These are phyloP conservation scores for Girardia tigrina DNA, from an alignment of 2,888 invertebrate species.

Conservation along the genomic window DNA sequence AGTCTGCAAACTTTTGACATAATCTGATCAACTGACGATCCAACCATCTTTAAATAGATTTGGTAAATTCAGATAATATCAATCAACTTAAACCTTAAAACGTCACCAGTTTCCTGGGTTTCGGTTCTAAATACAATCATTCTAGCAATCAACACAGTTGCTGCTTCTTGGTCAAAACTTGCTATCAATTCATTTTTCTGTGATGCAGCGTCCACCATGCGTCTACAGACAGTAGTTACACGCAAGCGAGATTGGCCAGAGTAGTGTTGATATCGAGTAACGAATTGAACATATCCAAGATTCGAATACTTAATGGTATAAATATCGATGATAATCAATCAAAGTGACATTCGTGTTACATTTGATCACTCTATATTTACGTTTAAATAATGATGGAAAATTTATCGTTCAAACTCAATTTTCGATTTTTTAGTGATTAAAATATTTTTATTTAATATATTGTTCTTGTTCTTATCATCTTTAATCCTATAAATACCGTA, in stretches of 20 bases:
- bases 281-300: constrained; percentile 87
- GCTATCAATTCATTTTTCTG: constrained; percentile 59
- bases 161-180: constrained; percentile 93
- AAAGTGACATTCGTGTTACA: too few relatives aligned
- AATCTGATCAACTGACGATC: constrained; percentile 89
- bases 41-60: constrained; percentile 64
- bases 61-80: background rate
- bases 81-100: constrained; percentile 53
- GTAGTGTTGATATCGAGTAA: constrained; percentile 93
- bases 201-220: constrained; percentile 54
- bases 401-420: too few relatives aligned
- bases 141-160: constrained; percentile 88
- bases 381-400: too few relatives aligned
- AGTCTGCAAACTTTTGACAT: constrained; percentile 99
- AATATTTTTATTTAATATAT: too few relatives aligned
- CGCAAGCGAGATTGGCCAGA: constrained; percentile 82
- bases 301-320: constrained; percentile 46
- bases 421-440: too few relatives aligned
- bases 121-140: constrained; percentile 81
- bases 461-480: too few relatives aligned
- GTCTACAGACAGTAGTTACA: constrained; percentile 90
- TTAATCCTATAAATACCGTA: too few relatives aligned
- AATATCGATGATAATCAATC: too few relatives aligned
- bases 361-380: too few relatives aligned
- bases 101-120: constrained; percentile 78